phyloP scores from a whole-genome alignment of 1,140 invertebrate species.

The Atta colombica region DNA sequence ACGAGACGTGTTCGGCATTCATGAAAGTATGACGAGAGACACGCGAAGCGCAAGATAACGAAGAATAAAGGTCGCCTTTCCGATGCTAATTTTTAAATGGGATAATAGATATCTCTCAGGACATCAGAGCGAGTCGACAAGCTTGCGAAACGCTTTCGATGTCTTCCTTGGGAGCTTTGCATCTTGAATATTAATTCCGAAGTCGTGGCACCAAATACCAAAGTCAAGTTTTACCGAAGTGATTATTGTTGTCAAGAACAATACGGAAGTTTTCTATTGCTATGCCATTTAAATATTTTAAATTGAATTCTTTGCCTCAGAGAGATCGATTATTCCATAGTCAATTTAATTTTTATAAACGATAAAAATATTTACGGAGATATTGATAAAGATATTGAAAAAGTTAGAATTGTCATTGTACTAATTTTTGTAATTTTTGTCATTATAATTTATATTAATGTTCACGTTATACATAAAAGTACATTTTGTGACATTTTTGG shows the following conservation, averaged over 20 bases:
- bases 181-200: conserved; percentile 64
- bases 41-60: conserved; percentile 18
- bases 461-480: background rate
- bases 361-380: conserved; percentile 7
- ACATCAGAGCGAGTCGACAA: conserved; percentile 50
- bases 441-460: background rate
- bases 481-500: background rate
- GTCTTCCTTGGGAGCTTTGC: conserved; percentile 31
- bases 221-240: conserved; percentile 16
- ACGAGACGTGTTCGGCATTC: conserved; percentile 30
- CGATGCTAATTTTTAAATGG: conserved; percentile 77
- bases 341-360: conserved; percentile 26
- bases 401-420: background rate
- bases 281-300: background rate
- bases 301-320: background rate
- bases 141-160: conserved; percentile 50
- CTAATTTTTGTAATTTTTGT: background rate
- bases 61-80: conserved; percentile 49
- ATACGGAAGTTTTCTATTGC: background rate
- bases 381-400: background rate
- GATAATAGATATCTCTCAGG: conserved; percentile 74
- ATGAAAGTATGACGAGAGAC: conserved; percentile 5
- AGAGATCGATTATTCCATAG: background rate
- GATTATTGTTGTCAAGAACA: conserved; percentile 36
- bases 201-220: conserved; percentile 6